phyloP scores from a whole-genome alignment of 64 coral and sea anemone genomes.

The Orbicella faveolata region DNA sequence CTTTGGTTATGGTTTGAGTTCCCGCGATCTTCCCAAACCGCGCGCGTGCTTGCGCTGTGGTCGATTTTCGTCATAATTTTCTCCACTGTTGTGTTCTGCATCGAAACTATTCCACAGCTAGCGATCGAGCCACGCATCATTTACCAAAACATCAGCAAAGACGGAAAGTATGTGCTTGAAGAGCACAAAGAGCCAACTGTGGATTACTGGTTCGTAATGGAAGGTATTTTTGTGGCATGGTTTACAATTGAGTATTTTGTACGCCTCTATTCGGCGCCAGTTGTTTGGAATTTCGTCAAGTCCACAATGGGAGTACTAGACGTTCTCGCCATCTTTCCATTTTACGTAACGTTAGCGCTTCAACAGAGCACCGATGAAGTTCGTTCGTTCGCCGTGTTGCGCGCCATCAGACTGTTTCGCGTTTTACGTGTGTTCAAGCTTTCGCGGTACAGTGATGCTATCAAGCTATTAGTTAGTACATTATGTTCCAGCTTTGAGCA shows the following conservation, averaged over 20 bases:
- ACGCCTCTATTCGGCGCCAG: constrained; percentile 64
- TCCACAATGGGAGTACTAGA: constrained; percentile 82
- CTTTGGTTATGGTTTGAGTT: constrained; percentile 84
- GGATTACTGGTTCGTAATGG: constrained; percentile 71
- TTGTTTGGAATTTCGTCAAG: constrained; percentile 83
- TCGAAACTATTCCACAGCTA: constrained; percentile 64
- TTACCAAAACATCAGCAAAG: background rate
- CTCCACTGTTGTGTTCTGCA: constrained; percentile 86
- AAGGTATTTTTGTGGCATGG: constrained; percentile 79
- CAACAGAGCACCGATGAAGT: constrained; percentile 40
- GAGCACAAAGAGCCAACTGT: background rate
- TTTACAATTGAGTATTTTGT: constrained; percentile 90
- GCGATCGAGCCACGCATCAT: background rate
- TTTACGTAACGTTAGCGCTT: constrained; percentile 77
- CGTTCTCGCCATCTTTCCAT: constrained; percentile 86
- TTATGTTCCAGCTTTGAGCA: constrained; percentile 72
- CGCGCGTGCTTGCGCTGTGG: constrained; percentile 63
- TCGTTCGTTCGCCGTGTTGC: constrained; percentile 67
- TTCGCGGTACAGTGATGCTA: constrained; percentile 78
- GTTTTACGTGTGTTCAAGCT: constrained; percentile 89
- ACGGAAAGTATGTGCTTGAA: background rate
- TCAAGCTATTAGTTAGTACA: constrained; percentile 76
- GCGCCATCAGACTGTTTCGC: constrained; percentile 76
- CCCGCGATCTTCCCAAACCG: constrained; percentile 69
- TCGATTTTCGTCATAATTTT: constrained; percentile 69